Evolutionary conservation across 2,888 invertebrate species (phyloP).

Genomic region (Drosophila ezoana): DNA sequence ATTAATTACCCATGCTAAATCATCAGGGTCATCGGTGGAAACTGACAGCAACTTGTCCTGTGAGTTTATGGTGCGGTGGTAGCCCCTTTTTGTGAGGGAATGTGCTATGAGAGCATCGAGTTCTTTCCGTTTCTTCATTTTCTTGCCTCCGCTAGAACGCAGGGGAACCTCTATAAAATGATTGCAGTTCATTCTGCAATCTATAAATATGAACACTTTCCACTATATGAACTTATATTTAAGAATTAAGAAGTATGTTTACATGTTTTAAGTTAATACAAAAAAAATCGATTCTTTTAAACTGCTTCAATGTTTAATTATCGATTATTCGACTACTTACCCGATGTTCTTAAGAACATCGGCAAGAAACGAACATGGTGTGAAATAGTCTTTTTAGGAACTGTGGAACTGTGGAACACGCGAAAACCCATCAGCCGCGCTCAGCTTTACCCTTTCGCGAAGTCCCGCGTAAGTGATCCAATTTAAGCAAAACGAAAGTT

Average conservation of each 20-base stretch:
- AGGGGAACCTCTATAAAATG: conserved; percentile 88
- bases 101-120: conserved; percentile 89
- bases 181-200: conserved; percentile 86
- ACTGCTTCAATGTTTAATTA: neutral
- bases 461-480: too few relatives aligned
- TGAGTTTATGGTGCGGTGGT: conserved; percentile 75
- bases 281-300: conserved; percentile 6
- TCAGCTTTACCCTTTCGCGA: too few relatives aligned
- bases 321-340: neutral
- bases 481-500: too few relatives aligned
- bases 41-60: conserved; percentile 88
- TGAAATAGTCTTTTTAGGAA: too few relatives aligned
- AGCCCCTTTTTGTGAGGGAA: conserved; percentile 82
- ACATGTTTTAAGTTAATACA: conserved; percentile 6
- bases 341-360: too few relatives aligned
- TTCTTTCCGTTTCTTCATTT: conserved; percentile 91
- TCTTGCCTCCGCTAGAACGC: conserved; percentile 87
- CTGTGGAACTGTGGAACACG: too few relatives aligned
- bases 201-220: neutral
- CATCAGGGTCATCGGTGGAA: conserved; percentile 87
- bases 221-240: neutral
- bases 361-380: too few relatives aligned
- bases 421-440: too few relatives aligned
- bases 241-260: conserved; percentile 9
- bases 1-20: conserved; percentile 84